Percentiles rank a stretch among this genome's conserved stretches.
These are phyloP conservation scores for Scomber japonicus DNA, from an alignment of 2,113 vertebrate genomes.

Conservation along the genomic window DNA sequence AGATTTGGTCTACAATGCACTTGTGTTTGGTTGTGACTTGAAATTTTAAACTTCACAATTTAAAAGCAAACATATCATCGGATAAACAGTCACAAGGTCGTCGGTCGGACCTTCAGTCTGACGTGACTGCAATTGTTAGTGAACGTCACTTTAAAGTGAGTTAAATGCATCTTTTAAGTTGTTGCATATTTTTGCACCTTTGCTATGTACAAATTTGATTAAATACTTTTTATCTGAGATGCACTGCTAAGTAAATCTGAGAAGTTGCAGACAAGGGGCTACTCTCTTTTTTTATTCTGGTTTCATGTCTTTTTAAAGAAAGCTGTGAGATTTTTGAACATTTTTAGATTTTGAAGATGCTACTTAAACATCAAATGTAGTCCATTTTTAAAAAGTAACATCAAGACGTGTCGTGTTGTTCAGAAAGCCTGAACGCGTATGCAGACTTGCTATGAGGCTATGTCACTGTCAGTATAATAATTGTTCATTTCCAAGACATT, in stretches of 20 bases:
- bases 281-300: constrained; percentile 33
- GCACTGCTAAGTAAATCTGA: constrained; percentile 69
- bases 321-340: constrained; percentile 64
- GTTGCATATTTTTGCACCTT: constrained; percentile 82
- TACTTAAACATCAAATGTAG: constrained; percentile 38
- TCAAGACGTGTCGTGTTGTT: constrained; percentile 38
- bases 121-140: constrained; percentile 59
- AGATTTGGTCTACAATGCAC: constrained; percentile 81
- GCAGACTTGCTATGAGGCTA: constrained; percentile 42
- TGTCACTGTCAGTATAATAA: constrained; percentile 47
- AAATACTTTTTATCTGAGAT: constrained; percentile 67
- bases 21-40: constrained; percentile 74
- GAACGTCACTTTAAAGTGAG: constrained; percentile 66
- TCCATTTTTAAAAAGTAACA: constrained; percentile 33
- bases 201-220: constrained; percentile 71
- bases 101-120: constrained; percentile 43
- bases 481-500: constrained; percentile 38
- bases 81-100: constrained; percentile 50
- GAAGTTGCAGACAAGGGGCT: constrained; percentile 50
- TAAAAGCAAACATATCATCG: constrained; percentile 78
- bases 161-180: constrained; percentile 72
- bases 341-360: constrained; percentile 43
- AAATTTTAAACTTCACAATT: constrained; percentile 70
- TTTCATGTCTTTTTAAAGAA: constrained; percentile 54
- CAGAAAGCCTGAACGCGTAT: constrained; percentile 35